Conservation (phyloP, 92 coral and sea anemone genomes). For the Phenganax marumi region DNA sequence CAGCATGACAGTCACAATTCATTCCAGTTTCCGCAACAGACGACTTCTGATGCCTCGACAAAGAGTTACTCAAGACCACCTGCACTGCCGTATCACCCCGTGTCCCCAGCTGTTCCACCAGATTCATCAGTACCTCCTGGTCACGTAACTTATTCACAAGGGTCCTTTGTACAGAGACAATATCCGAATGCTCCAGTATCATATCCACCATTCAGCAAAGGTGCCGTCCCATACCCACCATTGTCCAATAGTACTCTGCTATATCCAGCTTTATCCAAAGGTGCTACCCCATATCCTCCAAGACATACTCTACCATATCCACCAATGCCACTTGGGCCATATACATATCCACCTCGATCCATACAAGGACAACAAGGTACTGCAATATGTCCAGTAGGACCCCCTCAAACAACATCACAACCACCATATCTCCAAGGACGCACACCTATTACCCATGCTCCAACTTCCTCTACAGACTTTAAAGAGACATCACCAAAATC, state of each 20-base stretch:
- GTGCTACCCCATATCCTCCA: neutral
- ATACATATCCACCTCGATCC: neutral
- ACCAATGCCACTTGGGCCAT: neutral
- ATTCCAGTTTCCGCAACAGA: constrained; percentile 16
- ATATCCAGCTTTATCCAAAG: constrained; percentile 8
- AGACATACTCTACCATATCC: neutral
- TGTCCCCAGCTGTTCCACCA: neutral
- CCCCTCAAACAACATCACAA: constrained; percentile 6
- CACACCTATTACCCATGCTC: neutral
- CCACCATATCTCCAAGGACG: neutral
- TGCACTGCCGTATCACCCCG: neutral
- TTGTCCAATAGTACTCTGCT: neutral
- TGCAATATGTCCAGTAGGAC: neutral
- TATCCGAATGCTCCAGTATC: neutral
- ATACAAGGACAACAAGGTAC: constrained; percentile 18
- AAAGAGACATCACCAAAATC: neutral
- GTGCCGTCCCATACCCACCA: neutral
- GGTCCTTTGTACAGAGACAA: neutral
- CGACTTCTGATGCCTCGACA: neutral
- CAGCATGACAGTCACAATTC: neutral
- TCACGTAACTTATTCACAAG: neutral
- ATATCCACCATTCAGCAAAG: neutral
- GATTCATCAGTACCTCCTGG: constrained; percentile 11
- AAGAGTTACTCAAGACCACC: neutral
- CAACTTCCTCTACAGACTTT: too few species aligned